A percentile compares a stretch with the other conserved stretches of the same genome.
These are phyloP conservation scores for Bujurquina vittata DNA, from an alignment of 2,113 vertebrate genomes.

Conservation along the genomic window DNA sequence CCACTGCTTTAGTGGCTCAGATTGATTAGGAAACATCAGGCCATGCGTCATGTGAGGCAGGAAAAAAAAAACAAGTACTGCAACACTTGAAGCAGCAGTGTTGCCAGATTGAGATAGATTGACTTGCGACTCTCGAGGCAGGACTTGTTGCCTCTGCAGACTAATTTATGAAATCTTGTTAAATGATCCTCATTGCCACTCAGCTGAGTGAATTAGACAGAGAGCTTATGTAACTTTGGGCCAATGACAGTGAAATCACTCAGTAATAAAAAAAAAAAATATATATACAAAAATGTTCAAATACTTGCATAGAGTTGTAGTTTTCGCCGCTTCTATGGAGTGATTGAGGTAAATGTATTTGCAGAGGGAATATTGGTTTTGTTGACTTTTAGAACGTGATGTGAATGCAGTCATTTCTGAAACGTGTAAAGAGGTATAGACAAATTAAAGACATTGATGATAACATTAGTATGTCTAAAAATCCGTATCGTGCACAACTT, in stretches of 20 bases:
- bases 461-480: background rate
- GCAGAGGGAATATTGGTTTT: background rate
- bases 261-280: background rate
- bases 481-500: background rate
- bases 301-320: background rate
- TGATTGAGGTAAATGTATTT: conserved; percentile 1
- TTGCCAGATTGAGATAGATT: conserved; percentile 32
- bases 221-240: background rate
- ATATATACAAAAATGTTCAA: background rate
- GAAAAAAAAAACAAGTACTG: background rate
- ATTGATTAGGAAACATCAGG: background rate
- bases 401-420: background rate
- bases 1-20: background rate
- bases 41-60: background rate
- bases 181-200: conserved; percentile 43
- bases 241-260: conserved; percentile 2
- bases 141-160: conserved; percentile 35
- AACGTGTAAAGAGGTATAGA: background rate
- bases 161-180: conserved; percentile 44
- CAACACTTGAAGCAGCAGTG: conserved; percentile 12
- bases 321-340: background rate
- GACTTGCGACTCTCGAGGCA: conserved; percentile 28
- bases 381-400: background rate
- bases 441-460: background rate
- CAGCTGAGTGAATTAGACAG: conserved; percentile 15